phyloP scores from a whole-genome alignment of 2,113 vertebrate genomes.

The Perca schrenkii region DNA sequence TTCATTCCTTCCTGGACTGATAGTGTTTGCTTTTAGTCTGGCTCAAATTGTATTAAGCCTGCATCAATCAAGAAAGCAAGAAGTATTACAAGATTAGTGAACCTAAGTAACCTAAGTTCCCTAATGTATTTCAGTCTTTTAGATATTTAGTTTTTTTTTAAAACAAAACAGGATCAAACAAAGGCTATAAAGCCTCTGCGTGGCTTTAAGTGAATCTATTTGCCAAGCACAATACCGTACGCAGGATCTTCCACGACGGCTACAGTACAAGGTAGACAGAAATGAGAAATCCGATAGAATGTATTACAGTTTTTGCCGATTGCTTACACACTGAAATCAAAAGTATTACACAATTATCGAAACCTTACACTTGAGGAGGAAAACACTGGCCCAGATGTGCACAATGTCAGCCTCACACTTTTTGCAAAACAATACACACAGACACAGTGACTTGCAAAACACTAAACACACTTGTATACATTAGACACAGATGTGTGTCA shows the following conservation, averaged over 20 bases:
- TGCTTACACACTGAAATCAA: too few relatives aligned
- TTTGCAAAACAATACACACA: too few relatives aligned
- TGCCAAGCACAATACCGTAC: background rate
- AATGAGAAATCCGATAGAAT: background rate
- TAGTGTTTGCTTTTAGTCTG: background rate
- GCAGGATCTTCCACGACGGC: background rate
- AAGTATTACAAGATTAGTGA: background rate
- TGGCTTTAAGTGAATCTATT: background rate
- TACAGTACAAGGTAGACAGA: background rate
- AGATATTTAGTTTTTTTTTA: too few relatives aligned
- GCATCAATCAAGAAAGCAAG: background rate
- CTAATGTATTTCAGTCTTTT: background rate
- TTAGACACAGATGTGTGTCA: too few relatives aligned
- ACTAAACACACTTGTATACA: too few relatives aligned
- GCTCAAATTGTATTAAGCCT: background rate
- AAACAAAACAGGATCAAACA: background rate
- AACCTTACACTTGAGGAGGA: too few relatives aligned
- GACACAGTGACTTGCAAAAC: too few relatives aligned
- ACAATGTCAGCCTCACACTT: too few relatives aligned
- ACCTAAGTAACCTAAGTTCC: background rate
- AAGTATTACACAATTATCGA: too few relatives aligned
- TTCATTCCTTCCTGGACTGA: background rate
- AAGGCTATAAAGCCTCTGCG: background rate
- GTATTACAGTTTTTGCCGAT: background rate
- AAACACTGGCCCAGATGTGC: too few relatives aligned